Percentiles rank a stretch among this genome's conserved stretches.
These are phyloP conservation scores for Sapayoa aenigma DNA, from an alignment of 2,113 vertebrate species.

Conservation along the genomic window DNA sequence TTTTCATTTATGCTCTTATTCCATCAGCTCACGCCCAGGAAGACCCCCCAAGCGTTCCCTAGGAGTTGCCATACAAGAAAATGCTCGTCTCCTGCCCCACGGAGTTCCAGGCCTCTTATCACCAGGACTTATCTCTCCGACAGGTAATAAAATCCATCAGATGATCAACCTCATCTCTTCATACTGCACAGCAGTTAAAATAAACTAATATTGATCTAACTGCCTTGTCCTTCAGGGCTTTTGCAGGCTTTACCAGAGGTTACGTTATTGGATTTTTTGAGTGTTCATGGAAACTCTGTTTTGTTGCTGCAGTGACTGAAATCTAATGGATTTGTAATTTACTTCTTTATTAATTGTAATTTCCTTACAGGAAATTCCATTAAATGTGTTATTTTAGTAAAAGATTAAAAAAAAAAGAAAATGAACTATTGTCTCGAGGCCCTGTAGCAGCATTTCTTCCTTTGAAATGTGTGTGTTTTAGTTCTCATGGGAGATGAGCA, in stretches of 20 bases:
- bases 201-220: constrained; percentile 82
- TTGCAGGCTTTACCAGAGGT: constrained; percentile 76
- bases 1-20: constrained; percentile 61
- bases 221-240: constrained; percentile 78
- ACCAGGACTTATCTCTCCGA: constrained; percentile 87
- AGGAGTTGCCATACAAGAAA: constrained; percentile 83
- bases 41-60: constrained; percentile 90
- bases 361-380: constrained; percentile 64
- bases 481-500: constrained; percentile 39
- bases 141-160: constrained; percentile 81
- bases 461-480: constrained; percentile 20
- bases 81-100: constrained; percentile 83
- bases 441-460: not conserved
- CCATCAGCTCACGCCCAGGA: constrained; percentile 86
- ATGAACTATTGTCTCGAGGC: constrained; percentile 1
- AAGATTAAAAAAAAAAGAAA: not conserved
- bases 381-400: constrained; percentile 49
- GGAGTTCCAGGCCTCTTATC: constrained; percentile 86
- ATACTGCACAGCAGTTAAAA: constrained; percentile 70
- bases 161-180: constrained; percentile 61
- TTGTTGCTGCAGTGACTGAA: constrained; percentile 57
- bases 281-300: constrained; percentile 53
- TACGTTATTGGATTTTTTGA: constrained; percentile 79
- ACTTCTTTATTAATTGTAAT: constrained; percentile 66
- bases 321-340: constrained; percentile 71